Evolutionary conservation across 2,113 vertebrate species (phyloP).

Genomic region (Sclerurus mexicanus): DNA sequence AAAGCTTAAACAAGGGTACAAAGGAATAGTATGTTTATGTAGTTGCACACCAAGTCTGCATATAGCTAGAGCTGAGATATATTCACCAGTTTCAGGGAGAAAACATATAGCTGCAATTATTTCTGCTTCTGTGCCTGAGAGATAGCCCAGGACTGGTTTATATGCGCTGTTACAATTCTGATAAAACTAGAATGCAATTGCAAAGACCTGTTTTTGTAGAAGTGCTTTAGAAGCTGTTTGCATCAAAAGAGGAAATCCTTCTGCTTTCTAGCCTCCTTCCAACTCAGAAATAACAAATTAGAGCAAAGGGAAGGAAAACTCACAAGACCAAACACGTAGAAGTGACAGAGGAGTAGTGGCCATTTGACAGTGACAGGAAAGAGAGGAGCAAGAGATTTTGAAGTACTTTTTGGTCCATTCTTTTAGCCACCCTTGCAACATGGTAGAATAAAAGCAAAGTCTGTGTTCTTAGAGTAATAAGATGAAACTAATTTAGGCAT

Average conservation of each 20-base stretch:
- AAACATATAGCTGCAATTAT: background rate
- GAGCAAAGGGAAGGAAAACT: background rate
- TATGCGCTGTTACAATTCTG: background rate
- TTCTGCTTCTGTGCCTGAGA: background rate
- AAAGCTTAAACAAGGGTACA: background rate
- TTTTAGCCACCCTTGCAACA: background rate
- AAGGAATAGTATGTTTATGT: accelerated
- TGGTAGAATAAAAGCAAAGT: background rate
- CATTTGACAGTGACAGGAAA: background rate
- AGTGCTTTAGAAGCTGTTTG: background rate
- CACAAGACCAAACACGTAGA: background rate
- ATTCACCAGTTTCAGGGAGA: background rate
- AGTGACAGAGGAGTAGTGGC: background rate
- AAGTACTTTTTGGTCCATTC: background rate
- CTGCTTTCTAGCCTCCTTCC: background rate
- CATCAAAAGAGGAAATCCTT: background rate
- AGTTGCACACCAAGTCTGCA: background rate
- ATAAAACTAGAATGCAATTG: background rate
- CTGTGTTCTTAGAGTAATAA: background rate
- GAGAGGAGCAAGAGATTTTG: background rate
- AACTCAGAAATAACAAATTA: background rate
- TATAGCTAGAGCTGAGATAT: background rate
- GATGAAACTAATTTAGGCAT: background rate
- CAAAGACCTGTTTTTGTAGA: background rate
- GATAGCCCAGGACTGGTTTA: background rate